Base-by-base conservation (phyloP, 2,797 vertebrate genomes). In the Tragelaphus eurycerus region DNA sequence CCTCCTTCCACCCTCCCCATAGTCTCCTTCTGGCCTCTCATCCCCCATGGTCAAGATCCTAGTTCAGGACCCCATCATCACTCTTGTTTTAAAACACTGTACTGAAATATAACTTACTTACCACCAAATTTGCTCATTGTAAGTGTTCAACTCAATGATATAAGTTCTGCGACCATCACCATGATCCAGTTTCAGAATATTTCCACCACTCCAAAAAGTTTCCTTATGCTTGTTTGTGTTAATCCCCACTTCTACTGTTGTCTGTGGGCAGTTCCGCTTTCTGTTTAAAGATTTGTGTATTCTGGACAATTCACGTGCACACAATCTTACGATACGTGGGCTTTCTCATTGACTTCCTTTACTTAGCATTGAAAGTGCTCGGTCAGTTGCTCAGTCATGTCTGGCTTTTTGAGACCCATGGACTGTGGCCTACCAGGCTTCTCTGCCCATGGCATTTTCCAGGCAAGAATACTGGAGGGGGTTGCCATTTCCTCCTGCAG, bases 301-400 rank as follows among this genome's bases (percentile, higher is more conserved):
- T 60, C n/a, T 43, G 57, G 46, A 59, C 23, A 50, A 27, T n/a
- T 27, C n/a, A 14, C 21, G 10, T 85, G n/a, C 34, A n/a, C 0
- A 4, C 15, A 43, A 7, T 23, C 7, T 6, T 55, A 34, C 6
- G 38, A 4, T 13, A 55, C 0, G 1, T 12, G 16, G 57, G 27
- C 81, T 83, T 50, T 60, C 3, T 71, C 78, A 23, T 13, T 71
- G 60, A 27, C 52, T 83, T 29, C 89, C n/a, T 86, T 52, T 43
- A 15, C 62, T 31, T 27, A 29, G 81, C 31, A 10, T 38, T 71
- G 19, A 34, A 71, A 38, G 19, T 23, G 64, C 10, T 71, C 5
- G 5, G 67, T 23, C 67, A 71, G 67, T 38, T 38, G 67, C 34
- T 71, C 67, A 38, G 19, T 23, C 0, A 3, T 38, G 67, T 71